Conservation (phyloP, 2,113 vertebrate genomes). For the Ochotona curzoniae region DNA sequence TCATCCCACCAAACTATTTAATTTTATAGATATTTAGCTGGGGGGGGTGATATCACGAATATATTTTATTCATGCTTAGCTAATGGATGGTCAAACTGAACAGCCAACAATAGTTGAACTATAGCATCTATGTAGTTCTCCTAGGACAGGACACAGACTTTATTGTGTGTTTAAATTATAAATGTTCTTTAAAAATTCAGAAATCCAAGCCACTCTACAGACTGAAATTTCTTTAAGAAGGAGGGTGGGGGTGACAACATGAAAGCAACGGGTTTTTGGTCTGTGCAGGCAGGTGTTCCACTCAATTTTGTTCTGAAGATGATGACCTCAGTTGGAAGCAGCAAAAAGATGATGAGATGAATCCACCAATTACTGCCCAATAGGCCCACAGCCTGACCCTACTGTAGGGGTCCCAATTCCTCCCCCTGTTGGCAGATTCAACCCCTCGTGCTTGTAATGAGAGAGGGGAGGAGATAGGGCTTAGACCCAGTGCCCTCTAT, state of each 20-base stretch:
- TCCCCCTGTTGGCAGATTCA: background rate
- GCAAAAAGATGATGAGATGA: background rate
- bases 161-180: background rate
- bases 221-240: constrained; percentile 24
- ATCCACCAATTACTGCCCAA: background rate
- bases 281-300: background rate
- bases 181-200: background rate
- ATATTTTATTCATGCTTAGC: too few relatives aligned
- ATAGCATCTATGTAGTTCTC: background rate
- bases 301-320: background rate
- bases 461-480: fast-evolving
- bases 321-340: background rate
- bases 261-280: background rate
- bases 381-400: too few relatives aligned
- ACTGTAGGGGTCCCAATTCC: background rate
- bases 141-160: background rate
- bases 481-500: background rate
- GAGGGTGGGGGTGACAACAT: background rate
- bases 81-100: background rate
- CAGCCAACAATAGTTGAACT: background rate
- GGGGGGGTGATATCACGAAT: background rate
- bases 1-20: background rate
- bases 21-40: background rate
- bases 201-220: background rate
- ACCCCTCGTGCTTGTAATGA: background rate